Conservation (phyloP, 2,797 vertebrate species). For the Petrocephalus sullivani region DNA sequence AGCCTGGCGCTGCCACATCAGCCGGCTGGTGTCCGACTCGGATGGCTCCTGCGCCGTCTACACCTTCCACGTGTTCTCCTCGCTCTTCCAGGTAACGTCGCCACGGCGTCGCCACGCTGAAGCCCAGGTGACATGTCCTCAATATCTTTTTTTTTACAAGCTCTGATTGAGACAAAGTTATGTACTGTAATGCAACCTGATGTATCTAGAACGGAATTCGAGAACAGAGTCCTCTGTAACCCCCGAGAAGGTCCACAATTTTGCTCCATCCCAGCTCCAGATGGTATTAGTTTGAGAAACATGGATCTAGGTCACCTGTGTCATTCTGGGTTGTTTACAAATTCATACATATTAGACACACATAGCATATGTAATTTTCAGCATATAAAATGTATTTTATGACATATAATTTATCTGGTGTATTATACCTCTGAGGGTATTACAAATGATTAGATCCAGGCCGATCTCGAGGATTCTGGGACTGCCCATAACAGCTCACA, state of each 20-base stretch:
- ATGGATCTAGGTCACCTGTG: neutral
- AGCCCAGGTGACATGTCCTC: neutral
- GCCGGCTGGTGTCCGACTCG: conserved; percentile 87
- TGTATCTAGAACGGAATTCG: neutral
- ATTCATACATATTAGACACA: neutral
- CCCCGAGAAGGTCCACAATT: neutral
- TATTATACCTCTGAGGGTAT: neutral
- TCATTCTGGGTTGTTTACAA: neutral
- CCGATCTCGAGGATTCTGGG: too few species aligned
- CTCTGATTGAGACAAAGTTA: neutral
- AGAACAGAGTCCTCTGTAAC: neutral
- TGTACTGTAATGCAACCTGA: neutral
- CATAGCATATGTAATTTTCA: neutral
- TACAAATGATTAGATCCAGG: neutral
- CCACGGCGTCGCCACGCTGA: neutral
- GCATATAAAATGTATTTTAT: neutral
- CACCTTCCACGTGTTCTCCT: conserved; percentile 96
- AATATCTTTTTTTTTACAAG: neutral
- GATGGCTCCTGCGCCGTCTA: conserved; percentile 95
- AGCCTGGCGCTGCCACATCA: conserved; percentile 91
- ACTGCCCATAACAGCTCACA: too few species aligned
- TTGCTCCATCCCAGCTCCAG: neutral
- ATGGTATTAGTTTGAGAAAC: neutral
- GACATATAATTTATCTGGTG: neutral
- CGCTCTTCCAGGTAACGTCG: conserved; percentile 82